Percentiles rank a stretch among this genome's conserved stretches.
Conservation (phyloP, 2,888 invertebrate species). For the Rhorus exstirpatorius region DNA sequence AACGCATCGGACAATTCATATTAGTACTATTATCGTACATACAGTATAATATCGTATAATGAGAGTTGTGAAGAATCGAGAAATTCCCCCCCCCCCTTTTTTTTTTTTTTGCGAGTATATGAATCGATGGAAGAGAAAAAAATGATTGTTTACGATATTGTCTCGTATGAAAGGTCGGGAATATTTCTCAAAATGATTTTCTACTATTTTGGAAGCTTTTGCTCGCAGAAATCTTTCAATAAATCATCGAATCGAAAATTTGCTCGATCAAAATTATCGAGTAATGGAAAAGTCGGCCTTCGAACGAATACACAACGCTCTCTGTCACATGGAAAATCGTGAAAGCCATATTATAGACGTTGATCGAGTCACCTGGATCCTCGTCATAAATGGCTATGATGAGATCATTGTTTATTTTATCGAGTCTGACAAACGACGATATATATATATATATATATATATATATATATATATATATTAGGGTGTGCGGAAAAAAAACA, state of each 20-base stretch:
- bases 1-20: slow-evolving; percentile 26
- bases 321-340: neutral
- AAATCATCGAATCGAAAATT: too few species aligned
- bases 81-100: too few species aligned
- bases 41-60: neutral
- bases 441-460: too few species aligned
- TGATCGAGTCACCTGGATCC: slow-evolving; percentile 33
- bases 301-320: neutral
- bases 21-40: slow-evolving; percentile 35
- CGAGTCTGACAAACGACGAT: slow-evolving; percentile 9
- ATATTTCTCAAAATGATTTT: too few species aligned
- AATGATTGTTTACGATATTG: too few species aligned
- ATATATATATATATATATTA: too few species aligned
- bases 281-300: neutral
- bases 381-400: slow-evolving; percentile 31
- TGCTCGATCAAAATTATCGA: too few species aligned
- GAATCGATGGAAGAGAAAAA: too few species aligned
- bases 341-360: neutral
- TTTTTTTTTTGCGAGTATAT: neutral
- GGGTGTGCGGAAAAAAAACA: too few species aligned
- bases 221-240: too few species aligned
- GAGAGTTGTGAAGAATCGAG: neutral
- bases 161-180: neutral
- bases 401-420: slow-evolving; percentile 54
- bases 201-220: too few species aligned